These are phyloP conservation scores for Cardiocondyla obscurior DNA, from an alignment of 1,140 invertebrate species.

Conservation along the genomic window DNA sequence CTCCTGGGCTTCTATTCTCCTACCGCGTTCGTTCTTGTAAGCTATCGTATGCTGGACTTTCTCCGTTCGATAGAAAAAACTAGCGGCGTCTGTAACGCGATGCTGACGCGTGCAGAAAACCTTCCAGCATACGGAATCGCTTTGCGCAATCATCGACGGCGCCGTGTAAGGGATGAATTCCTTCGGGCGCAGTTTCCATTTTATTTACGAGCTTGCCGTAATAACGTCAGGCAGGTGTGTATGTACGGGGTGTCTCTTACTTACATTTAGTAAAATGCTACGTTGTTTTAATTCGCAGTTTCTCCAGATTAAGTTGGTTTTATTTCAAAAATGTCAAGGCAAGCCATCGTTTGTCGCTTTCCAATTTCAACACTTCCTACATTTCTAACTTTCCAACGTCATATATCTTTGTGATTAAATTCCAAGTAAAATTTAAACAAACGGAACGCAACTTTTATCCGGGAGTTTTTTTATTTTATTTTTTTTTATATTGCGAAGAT, in stretches of 20 bases:
- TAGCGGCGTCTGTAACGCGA: background rate
- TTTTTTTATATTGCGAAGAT: background rate
- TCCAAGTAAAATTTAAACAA: background rate
- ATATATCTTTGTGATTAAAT: background rate
- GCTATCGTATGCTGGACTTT: slow-evolving; percentile 44
- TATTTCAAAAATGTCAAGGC: background rate
- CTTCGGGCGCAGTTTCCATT: slow-evolving; percentile 6
- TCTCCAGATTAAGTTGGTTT: background rate
- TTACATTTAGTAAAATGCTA: too few relatives aligned
- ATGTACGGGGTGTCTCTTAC: background rate
- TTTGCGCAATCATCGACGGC: slow-evolving; percentile 54
- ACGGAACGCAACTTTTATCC: too few relatives aligned
- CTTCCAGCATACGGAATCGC: background rate
- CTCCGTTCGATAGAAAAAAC: slow-evolving; percentile 55
- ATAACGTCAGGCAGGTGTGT: background rate
- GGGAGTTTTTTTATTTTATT: background rate
- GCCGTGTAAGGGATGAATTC: slow-evolving; percentile 54
- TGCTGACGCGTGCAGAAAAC: background rate
- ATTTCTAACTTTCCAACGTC: background rate
- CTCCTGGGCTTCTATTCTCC: background rate
- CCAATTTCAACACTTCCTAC: background rate
- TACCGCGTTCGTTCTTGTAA: background rate
- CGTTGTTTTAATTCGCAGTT: background rate
- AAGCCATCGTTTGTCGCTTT: background rate
- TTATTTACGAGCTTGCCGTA: slow-evolving; percentile 41